Evolutionary conservation across 2,888 invertebrate genomes (phyloP).

Genomic region (Drosophila affinis): DNA sequence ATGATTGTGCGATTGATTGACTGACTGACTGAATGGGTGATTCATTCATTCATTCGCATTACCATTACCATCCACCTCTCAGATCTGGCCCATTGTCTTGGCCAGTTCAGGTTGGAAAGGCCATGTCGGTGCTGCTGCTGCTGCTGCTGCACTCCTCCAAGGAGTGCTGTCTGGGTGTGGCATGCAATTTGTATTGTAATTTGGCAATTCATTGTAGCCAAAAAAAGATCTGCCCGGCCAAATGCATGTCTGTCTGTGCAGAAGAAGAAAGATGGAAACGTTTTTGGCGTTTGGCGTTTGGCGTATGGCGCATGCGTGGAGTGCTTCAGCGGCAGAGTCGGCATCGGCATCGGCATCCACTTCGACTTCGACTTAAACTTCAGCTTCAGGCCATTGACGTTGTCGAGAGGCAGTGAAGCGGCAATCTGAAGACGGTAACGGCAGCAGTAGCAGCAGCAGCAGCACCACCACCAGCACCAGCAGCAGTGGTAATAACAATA

Average conservation of each 20-base stretch:
- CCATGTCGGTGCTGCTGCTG: slow-evolving; percentile 16
- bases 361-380: slow-evolving; percentile 9
- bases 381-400: slow-evolving; percentile 71
- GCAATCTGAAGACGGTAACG: slow-evolving; percentile 30
- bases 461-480: slow-evolving; percentile 14
- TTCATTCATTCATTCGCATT: not conserved
- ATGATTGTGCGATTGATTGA: slow-evolving; percentile 38
- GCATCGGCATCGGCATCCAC: slow-evolving; percentile 8
- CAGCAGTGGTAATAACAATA: slow-evolving; percentile 1
- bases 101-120: slow-evolving; percentile 24
- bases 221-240: slow-evolving; percentile 13
- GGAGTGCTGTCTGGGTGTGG: slow-evolving; percentile 54
- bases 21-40: slow-evolving; percentile 40
- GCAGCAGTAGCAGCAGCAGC: slow-evolving; percentile 9
- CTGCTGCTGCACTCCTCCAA: not conserved
- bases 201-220: slow-evolving; percentile 64
- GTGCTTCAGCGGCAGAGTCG: slow-evolving; percentile 7
- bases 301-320: not conserved
- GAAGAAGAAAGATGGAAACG: slow-evolving; percentile 12
- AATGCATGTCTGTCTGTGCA: slow-evolving; percentile 1
- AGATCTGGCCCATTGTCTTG: slow-evolving; percentile 24
- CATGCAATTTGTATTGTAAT: slow-evolving; percentile 71
- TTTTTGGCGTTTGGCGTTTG: not conserved
- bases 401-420: slow-evolving; percentile 64
- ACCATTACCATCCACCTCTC: slow-evolving; percentile 1